Base-by-base conservation (phyloP, 2,113 vertebrate genomes). In the Etia nguti region DNA sequence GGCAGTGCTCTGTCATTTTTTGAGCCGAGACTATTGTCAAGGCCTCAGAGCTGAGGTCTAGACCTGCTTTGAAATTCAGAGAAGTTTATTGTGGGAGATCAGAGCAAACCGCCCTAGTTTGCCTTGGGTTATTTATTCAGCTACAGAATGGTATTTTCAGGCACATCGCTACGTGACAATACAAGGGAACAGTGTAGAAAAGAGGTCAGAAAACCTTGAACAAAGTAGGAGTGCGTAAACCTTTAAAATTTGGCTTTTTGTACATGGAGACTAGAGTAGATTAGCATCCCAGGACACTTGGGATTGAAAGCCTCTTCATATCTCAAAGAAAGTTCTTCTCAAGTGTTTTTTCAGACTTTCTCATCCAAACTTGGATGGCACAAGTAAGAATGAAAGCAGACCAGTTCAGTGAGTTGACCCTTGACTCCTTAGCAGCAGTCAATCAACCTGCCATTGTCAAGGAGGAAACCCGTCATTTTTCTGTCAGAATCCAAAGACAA, bases 1-100 rank as follows among this genome's bases (percentile, higher is more conserved):
- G 86, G 85, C 57, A 6, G 84, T 86, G 86, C 90, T 94, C 94
- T 94, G 92, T 94, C 81, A 85, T 84, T 84, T 82, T 81, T 80
- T 68, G 87, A 85, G 86, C 77, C 62, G 68, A 89, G 88, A 87
- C 86, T 90, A 86, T 89, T 92, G 81, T 89, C 55, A 62, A 85
- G 88, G 50, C 83, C 93, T 79, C 83, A 89, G 88, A 86, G 91
- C 73, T 90, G 79, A 88, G 80, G 83, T 90, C 88, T 92, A 92
- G 81, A 88, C 79, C 83, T 62, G 80, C 96, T 96, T 96, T 96
- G 95, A 96, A 94, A 94, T 94, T 82, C 89, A 88, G 57, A 79
- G 62, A 54, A 81, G 90, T 80, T 93, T 83, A 92, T 87, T 88
- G 81, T 92, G 55, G 86, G 73, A 87, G 73, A 90, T 82, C 48